Evolutionary conservation across 2,113 vertebrate genomes (phyloP).

Genomic region (Henicopernis longicauda): DNA sequence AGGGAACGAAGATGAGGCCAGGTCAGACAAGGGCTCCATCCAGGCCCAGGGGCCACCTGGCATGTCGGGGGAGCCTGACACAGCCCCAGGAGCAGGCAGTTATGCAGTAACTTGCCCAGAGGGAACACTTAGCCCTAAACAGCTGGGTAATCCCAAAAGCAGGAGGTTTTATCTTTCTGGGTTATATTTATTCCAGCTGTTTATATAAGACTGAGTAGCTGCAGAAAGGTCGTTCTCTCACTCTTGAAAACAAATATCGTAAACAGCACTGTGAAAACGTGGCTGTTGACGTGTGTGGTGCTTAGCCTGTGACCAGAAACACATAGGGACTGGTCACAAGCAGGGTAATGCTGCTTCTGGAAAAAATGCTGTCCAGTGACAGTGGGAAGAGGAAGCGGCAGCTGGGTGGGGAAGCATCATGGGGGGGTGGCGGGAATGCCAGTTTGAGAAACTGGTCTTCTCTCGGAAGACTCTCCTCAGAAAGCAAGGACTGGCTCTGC

Average conservation of each 20-base stretch:
- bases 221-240: background rate
- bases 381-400: background rate
- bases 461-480: background rate
- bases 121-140: background rate
- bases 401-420: background rate
- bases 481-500: background rate
- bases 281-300: background rate
- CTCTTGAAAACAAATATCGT: background rate
- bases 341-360: background rate
- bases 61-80: background rate
- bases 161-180: background rate
- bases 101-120: background rate
- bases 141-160: slow-evolving; percentile 19
- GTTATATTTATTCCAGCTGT: slow-evolving; percentile 27
- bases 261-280: background rate
- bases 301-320: background rate
- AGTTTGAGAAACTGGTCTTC: background rate
- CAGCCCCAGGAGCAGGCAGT: background rate
- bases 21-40: background rate
- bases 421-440: background rate
- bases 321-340: background rate
- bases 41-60: background rate
- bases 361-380: background rate
- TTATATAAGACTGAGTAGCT: slow-evolving; percentile 5
- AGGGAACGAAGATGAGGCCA: background rate